A percentile compares a stretch with the other conserved stretches of the same genome.
Evolutionary conservation across 2,113 vertebrate species (phyloP).

Genomic region (Sialia sialis): DNA sequence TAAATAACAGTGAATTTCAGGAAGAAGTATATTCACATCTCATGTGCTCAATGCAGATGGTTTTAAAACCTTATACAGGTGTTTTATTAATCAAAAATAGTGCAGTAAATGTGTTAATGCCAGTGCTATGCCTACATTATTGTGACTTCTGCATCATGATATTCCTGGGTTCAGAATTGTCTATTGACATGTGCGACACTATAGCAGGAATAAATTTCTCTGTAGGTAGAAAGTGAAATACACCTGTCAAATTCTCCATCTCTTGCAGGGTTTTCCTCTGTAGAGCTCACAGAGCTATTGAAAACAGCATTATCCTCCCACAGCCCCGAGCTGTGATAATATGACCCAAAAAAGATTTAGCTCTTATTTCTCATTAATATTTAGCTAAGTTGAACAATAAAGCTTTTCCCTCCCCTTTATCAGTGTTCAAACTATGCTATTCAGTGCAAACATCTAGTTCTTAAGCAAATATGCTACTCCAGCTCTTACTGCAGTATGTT

Average conservation of each 20-base stretch:
- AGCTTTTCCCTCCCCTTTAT: neutral
- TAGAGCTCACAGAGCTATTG: neutral
- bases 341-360: neutral
- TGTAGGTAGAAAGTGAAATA: neutral
- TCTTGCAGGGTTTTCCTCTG: neutral
- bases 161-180: neutral
- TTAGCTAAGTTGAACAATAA: neutral
- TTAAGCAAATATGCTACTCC: neutral
- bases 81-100: neutral
- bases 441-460: neutral
- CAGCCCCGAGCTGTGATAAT: neutral
- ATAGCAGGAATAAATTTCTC: neutral
- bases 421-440: neutral
- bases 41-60: neutral
- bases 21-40: neutral
- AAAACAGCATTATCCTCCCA: neutral
- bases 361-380: neutral
- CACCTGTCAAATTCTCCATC: neutral
- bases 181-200: neutral
- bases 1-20: neutral
- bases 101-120: neutral
- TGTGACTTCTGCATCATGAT: neutral
- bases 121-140: neutral
- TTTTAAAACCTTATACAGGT: neutral
- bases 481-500: neutral